Evolutionary conservation across 2,888 invertebrate genomes (phyloP).

Genomic region (Hyles lineata): DNA sequence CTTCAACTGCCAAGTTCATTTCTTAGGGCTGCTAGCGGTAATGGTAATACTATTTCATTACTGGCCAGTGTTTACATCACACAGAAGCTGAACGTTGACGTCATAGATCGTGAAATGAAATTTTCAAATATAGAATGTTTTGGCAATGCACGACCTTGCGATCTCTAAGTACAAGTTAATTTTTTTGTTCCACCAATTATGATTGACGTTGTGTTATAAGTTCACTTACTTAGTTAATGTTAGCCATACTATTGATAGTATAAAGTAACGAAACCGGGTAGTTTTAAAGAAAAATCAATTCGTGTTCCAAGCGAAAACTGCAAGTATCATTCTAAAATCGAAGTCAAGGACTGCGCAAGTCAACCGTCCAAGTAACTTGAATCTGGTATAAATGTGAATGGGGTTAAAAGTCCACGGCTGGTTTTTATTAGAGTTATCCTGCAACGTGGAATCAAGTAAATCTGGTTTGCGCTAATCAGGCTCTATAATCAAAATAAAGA

Average conservation of each 20-base stretch:
- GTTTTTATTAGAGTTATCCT: conserved; percentile 24
- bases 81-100: not conserved
- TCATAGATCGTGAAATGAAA: too few species aligned
- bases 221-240: too few species aligned
- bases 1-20: conserved; percentile 51
- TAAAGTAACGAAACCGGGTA: too few species aligned
- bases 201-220: too few species aligned
- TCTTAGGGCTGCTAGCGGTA: conserved; percentile 44
- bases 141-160: too few species aligned
- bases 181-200: too few species aligned
- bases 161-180: too few species aligned
- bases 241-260: too few species aligned
- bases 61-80: not conserved
- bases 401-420: conserved; percentile 10
- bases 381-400: conserved; percentile 21
- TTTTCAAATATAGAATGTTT: too few species aligned
- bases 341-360: not conserved
- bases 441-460: conserved; percentile 29
- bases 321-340: not conserved
- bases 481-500: conserved; percentile 30
- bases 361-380: not conserved
- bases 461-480: conserved; percentile 28
- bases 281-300: not conserved
- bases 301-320: not conserved
- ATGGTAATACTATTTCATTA: not conserved